A percentile compares a stretch with the other conserved stretches of the same genome.
phyloP scores from a whole-genome alignment of 2,888 invertebrate genomes.

The Pyrochroa serraticornis region DNA sequence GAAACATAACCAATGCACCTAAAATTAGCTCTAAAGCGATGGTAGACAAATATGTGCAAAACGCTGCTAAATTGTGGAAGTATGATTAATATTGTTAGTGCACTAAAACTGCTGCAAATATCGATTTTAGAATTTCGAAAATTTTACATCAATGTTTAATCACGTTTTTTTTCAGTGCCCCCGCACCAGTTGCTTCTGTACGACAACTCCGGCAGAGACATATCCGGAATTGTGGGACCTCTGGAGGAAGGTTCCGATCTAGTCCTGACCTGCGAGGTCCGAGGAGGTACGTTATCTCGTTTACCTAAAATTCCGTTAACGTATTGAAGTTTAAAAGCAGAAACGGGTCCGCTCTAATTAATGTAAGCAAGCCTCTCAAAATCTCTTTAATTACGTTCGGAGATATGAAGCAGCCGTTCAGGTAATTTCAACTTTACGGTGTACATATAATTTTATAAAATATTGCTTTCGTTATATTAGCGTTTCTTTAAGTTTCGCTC shows the following conservation, averaged over 20 bases:
- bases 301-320: not conserved
- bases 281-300: conserved; percentile 74
- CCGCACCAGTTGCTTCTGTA: conserved; percentile 85
- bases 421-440: conserved; percentile 37
- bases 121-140: too few relatives aligned
- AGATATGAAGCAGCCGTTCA: conserved; percentile 34
- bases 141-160: too few relatives aligned
- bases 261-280: conserved; percentile 83
- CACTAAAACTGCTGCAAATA: too few relatives aligned
- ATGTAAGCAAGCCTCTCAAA: conserved; percentile 28
- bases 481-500: conserved; percentile 24
- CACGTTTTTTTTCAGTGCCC: conserved; percentile 77
- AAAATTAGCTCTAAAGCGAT: too few relatives aligned
- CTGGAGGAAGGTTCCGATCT: conserved; percentile 82
- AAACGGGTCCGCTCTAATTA: conserved; percentile 26
- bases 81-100: conserved; percentile 10
- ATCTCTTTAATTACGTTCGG: conserved; percentile 29
- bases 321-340: conserved; percentile 2
- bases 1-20: too few relatives aligned
- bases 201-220: conserved; percentile 82
- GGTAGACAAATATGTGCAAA: too few relatives aligned
- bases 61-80: too few relatives aligned
- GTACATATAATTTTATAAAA: conserved; percentile 28
- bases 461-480: conserved; percentile 29
- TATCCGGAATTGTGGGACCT: conserved; percentile 80